Evolutionary conservation across 2,888 invertebrate genomes (phyloP), one percentile per base, ranked within the genome.

Genomic region (Pilophorus perplexus): DNA sequence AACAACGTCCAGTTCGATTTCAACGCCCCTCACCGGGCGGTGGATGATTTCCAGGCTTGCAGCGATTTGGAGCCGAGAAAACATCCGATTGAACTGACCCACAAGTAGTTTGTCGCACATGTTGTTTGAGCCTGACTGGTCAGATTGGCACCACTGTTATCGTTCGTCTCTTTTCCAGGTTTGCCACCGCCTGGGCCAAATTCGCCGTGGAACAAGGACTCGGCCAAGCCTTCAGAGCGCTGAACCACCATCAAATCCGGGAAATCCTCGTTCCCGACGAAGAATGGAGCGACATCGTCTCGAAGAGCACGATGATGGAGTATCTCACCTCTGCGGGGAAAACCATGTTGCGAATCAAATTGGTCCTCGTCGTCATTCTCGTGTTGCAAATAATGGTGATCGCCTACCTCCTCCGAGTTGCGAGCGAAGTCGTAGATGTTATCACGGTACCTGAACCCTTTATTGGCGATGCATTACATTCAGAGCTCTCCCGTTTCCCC

Each of bases 371-470:
- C 6, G 25, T 52, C 18, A 52, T 52, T 12, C 52, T 52, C 18
- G 52, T 52, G 12, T 14, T 52, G 18, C 52, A 52, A 14, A 52
- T 52, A 10, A 28, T 52, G 52, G 52, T 52, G 1, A n/a, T 52
- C 1, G 25, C 27, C n/a, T 52, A 52, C 28, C 52, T 52, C 4
- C 27, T 52, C 18, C 23, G 52, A 16, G 10, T 5, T 2, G 5
- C 52, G 25, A 28, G 27, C 28, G 52, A 52, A n/a, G 52, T 52
- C n/a, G 52, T 28, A 2, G 52, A 52, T n/a, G n/a, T n/a, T n/a
- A n/a, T n/a, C n/a, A n/a, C n/a, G n/a, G n/a, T n/a, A n/a, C n/a
- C n/a, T n/a, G n/a, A n/a, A n/a, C n/a, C n/a, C n/a, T n/a, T n/a
- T n/a, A n/a, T n/a, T n/a, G n/a, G n/a, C n/a, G n/a, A n/a, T n/a